Conservation (phyloP, 2,113 vertebrate species). For the Lutjanus erythropterus region DNA sequence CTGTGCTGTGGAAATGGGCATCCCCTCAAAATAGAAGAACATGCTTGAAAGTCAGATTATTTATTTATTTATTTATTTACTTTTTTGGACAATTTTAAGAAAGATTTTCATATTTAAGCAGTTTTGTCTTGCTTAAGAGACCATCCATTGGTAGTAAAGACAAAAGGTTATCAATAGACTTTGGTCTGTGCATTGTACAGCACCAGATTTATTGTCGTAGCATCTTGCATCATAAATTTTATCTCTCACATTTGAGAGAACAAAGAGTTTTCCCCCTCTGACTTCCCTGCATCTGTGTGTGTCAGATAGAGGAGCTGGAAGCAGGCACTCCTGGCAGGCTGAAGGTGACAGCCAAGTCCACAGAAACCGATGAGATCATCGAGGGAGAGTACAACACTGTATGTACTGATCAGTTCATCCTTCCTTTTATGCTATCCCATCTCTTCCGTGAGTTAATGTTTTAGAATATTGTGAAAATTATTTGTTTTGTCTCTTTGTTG, state of each 20-base stretch:
- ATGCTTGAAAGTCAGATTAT: not conserved
- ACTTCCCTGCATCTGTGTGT: slow-evolving; percentile 7
- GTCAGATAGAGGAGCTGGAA: slow-evolving; percentile 91
- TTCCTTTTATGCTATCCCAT: not conserved
- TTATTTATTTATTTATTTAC: too few species aligned
- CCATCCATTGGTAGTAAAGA: not conserved
- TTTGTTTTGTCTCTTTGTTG: not conserved
- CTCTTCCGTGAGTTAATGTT: too few species aligned
- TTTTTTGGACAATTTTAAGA: not conserved
- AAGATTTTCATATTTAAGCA: not conserved
- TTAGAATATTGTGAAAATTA: too few species aligned
- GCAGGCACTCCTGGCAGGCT: slow-evolving; percentile 91
- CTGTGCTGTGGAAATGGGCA: too few species aligned
- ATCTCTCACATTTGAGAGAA: not conserved
- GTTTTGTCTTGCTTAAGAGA: not conserved
- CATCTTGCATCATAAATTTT: not conserved
- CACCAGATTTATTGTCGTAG: not conserved
- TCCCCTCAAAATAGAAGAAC: not conserved
- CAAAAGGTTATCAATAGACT: not conserved
- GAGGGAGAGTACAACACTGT: slow-evolving; percentile 96
- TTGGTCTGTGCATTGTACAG: not conserved
- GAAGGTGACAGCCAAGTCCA: slow-evolving; percentile 92
- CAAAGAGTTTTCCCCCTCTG: not conserved
- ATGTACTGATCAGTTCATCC: slow-evolving; percentile 53
- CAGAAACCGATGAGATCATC: slow-evolving; percentile 85